These are phyloP conservation scores for Temnothorax curvispinosus DNA, from an alignment of 1,140 invertebrate species.

Conservation along the genomic window DNA sequence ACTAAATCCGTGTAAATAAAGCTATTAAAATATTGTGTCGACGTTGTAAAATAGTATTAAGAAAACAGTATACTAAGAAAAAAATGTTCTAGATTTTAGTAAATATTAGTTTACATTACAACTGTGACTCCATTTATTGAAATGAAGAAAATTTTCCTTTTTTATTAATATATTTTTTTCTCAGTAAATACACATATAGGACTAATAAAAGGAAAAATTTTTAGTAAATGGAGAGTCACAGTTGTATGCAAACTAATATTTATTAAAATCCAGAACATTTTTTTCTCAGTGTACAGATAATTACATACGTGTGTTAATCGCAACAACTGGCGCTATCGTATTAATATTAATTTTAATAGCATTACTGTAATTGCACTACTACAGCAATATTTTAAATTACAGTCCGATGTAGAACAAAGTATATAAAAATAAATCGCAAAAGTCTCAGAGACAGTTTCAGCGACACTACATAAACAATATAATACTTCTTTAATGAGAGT, in stretches of 20 bases:
- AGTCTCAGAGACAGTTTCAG: background rate
- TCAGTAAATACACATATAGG: too few species aligned
- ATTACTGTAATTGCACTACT: background rate
- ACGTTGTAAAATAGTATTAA: background rate
- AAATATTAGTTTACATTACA: too few species aligned
- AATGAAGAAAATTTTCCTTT: too few species aligned
- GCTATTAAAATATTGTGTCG: background rate
- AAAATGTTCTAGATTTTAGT: too few species aligned
- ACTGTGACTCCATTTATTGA: too few species aligned
- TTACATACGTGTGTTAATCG: background rate
- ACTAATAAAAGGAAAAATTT: too few species aligned
- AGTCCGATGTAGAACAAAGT: background rate
- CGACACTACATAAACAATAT: background rate
- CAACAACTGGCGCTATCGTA: background rate
- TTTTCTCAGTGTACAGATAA: background rate
- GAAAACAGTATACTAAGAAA: too few species aligned
- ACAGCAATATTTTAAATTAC: background rate
- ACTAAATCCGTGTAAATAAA: background rate
- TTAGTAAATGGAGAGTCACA: too few species aligned
- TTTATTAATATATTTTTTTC: too few species aligned
- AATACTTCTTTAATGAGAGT: background rate
- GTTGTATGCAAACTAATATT: too few species aligned
- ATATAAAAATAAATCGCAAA: background rate
- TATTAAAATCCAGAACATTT: too few species aligned
- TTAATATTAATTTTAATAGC: constrained; percentile 22